Evolutionary conservation across 1,140 invertebrate genomes (phyloP), one percentile per base, ranked within the genome.

Genomic region (Atopsyche davidsoni): DNA sequence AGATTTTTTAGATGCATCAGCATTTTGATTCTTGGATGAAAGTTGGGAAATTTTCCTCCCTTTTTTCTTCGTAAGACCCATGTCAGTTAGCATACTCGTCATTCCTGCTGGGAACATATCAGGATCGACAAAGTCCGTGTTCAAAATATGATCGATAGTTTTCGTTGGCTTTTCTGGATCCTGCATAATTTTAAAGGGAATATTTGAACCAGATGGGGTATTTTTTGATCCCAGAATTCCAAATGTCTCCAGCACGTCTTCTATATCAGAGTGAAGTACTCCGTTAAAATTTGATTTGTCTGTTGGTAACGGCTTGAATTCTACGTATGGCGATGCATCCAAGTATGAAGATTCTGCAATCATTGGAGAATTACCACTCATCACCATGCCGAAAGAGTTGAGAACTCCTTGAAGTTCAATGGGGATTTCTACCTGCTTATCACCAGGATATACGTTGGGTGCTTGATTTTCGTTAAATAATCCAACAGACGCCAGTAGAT

Each of bases 121-220:
- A 3, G 48, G 22, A 23, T 57, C 41, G 24, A 58, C 44, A 13
- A 31, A 46, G 18, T 57, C 55, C 23, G 46, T 51, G 17, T 34
- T 55, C 23, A 22, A 16, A 10, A 32, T 16, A 21, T 18, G 32
- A 47, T 39, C 46, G 11, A 31, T 7, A 7, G 3, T 13, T n/a
- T 34, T 25, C 47, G 17, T 24, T 19, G n/a, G 13, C 23, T 24
- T 56, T 36, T 51, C 32, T 35, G 32, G 7, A 43, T 22, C 31
- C 16, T 24, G n/a, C n/a, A n/a, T n/a, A n/a, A n/a, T n/a, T n/a
- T n/a, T n/a, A n/a, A n/a, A n/a, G n/a, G n/a, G 22, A 24, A 11
- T 59, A 62, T 49, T 54, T 55, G 4, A 59, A 53, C 10, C n/a
- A 55, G 59, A 18, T n/a, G n/a, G n/a, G n/a, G n/a, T n/a, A n/a